Base-by-base conservation (phyloP, 2,888 invertebrate species). In the Trimorus sp. region DNA sequence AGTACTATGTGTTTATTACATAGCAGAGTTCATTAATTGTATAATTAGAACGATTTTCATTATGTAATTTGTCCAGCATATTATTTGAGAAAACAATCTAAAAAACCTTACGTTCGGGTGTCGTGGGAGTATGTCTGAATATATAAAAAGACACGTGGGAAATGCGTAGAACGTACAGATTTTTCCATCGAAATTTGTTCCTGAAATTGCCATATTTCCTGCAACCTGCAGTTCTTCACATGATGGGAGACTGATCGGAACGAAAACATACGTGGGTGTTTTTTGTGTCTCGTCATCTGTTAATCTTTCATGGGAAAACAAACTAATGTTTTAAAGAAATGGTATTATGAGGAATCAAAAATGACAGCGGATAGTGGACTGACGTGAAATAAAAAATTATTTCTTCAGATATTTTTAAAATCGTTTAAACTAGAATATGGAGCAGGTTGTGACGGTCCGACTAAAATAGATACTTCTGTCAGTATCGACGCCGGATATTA, bases 171-270 rank as follows among this genome's bases (percentile, higher is more conserved):
- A 60, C 37, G 37, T n/a, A n/a, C 45, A 48, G 12, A 54, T 58
- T 65, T n/a, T 63, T 56, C 9, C 40, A 38, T 40, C 40, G 15
- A 68, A 74, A 48, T 60, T 79, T n/a, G n/a, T 59, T 82, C 62
- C 62, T 49, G 16, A 71, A 77, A 82, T 79, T 79, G 66, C 75
- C 73, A 69, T 60, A 40, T 63, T 79, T 83, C 84, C 80, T 75
- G 65, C 76, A 82, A 84, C 78, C 83, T 83, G 82, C 49, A 78
- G 73, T 76, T 70, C 70, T 78, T 80, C 77, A 59, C 37, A 11
- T 54, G 6, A 9, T 70, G 77, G 66, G 73, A 16, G 26, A 8
- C 12, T 38, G 58, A 70, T 58, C 15, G 62, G 53, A 65, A 66
- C 65, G 49, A 79, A 83, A 74, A 68, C 69, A 74, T 74, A 65